phyloP scores from a whole-genome alignment of 2,797 vertebrate genomes.

The Gymnopithys bicolor region DNA sequence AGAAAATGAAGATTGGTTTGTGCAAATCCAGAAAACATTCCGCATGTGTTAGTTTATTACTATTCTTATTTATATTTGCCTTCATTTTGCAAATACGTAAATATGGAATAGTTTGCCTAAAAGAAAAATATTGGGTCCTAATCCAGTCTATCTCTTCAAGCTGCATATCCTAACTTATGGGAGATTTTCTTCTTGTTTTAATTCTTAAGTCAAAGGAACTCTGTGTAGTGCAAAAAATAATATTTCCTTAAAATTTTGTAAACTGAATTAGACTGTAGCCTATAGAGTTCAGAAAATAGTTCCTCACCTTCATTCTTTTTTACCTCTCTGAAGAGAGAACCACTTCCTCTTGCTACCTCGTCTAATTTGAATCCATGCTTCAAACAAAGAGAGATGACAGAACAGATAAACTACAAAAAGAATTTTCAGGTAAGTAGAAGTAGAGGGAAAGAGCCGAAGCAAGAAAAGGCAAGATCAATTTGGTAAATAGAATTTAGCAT shows the following conservation, averaged over 20 bases:
- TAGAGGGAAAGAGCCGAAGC: neutral
- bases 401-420: neutral
- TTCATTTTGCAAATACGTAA: neutral
- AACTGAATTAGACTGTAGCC: neutral
- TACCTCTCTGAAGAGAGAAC: neutral
- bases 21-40: neutral
- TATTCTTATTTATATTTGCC: neutral
- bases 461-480: neutral
- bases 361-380: neutral
- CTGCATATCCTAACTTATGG: accelerated
- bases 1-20: neutral
- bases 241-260: neutral
- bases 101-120: neutral
- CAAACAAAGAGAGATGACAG: neutral
- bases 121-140: neutral
- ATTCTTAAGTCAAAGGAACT: neutral
- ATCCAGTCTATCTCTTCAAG: neutral
- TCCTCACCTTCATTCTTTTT: neutral
- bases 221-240: neutral
- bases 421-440: neutral
- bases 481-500: neutral
- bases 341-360: neutral
- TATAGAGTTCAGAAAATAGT: neutral
- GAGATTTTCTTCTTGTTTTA: neutral
- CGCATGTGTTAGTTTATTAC: neutral